Evolutionary conservation across 2,797 vertebrate species (phyloP).

Genomic region (Pseudocheirus occidentalis): DNA sequence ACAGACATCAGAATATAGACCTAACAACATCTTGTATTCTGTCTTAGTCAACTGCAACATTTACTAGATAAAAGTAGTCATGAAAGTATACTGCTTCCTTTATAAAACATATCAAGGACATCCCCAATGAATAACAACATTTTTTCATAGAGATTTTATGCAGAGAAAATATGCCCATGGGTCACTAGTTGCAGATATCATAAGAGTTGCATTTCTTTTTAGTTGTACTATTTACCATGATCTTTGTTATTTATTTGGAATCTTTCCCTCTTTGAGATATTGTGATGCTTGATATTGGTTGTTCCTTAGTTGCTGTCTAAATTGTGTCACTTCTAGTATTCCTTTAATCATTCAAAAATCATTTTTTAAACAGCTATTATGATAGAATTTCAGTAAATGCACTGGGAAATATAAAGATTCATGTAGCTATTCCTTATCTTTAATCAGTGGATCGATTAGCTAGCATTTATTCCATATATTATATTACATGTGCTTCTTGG

Average conservation of each 20-base stretch:
- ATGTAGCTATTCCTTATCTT: neutral
- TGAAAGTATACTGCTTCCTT: neutral
- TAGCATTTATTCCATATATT: neutral
- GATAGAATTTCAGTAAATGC: neutral
- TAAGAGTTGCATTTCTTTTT: neutral
- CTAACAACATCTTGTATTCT: neutral
- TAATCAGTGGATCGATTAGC: neutral
- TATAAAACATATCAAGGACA: neutral
- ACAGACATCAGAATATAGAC: neutral
- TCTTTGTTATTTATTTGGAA: neutral
- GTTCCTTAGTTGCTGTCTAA: neutral
- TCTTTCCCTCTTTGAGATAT: neutral
- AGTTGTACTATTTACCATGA: neutral
- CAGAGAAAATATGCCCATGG: neutral
- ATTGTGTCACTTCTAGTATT: neutral
- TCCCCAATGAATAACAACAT: neutral
- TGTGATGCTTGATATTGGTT: neutral
- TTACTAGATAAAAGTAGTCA: neutral
- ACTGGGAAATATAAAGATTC: neutral
- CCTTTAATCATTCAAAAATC: neutral
- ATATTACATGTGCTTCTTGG: neutral
- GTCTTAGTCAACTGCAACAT: neutral
- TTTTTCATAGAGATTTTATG: neutral
- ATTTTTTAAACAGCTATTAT: neutral
- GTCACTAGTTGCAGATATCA: neutral